Conservation (phyloP, 53 echinoderm and acorn worm species). For the Pentamera pediparva region DNA sequence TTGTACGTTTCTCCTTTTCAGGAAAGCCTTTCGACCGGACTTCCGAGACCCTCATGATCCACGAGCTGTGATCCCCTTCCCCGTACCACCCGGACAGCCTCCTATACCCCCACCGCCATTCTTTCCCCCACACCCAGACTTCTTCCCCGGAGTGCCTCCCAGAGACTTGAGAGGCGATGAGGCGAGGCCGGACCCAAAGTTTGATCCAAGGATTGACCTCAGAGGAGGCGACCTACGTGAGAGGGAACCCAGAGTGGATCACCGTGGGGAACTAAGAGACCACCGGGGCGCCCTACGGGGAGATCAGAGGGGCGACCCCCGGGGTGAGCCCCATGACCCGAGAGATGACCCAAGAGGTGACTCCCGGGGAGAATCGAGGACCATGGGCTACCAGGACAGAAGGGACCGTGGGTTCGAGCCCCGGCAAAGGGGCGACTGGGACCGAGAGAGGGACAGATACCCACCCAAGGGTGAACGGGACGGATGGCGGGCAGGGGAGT, state of each 20-base stretch:
- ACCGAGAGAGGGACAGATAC: slow-evolving; percentile 23
- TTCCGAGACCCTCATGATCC: too few relatives aligned
- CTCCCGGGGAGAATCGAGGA: slow-evolving; percentile 23
- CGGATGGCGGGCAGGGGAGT: slow-evolving; percentile 10
- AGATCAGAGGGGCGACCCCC: slow-evolving; percentile 39
- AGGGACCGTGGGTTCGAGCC: slow-evolving; percentile 16
- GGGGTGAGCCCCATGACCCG: slow-evolving; percentile 35
- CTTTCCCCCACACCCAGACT: not conserved
- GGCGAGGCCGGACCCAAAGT: slow-evolving; percentile 16
- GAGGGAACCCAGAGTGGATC: slow-evolving; percentile 30
- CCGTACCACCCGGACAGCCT: not conserved
- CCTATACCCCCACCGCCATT: not conserved
- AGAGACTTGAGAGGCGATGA: slow-evolving; percentile 21
- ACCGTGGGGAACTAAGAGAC: slow-evolving; percentile 25
- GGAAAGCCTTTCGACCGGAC: too few relatives aligned
- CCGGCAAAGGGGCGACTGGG: slow-evolving; percentile 13
- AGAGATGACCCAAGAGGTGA: slow-evolving; percentile 37
- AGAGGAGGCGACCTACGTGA: slow-evolving; percentile 37
- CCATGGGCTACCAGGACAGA: not conserved
- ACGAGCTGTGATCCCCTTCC: too few relatives aligned
- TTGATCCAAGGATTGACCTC: slow-evolving; percentile 17
- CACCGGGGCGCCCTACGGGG: slow-evolving; percentile 33
- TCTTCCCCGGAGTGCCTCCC: slow-evolving; percentile 15
- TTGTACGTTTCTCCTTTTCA: too few relatives aligned
- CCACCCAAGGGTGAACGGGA: slow-evolving; percentile 26